Base-by-base conservation (phyloP, 1,140 invertebrate species). In the Hylyphantes graminicola region DNA sequence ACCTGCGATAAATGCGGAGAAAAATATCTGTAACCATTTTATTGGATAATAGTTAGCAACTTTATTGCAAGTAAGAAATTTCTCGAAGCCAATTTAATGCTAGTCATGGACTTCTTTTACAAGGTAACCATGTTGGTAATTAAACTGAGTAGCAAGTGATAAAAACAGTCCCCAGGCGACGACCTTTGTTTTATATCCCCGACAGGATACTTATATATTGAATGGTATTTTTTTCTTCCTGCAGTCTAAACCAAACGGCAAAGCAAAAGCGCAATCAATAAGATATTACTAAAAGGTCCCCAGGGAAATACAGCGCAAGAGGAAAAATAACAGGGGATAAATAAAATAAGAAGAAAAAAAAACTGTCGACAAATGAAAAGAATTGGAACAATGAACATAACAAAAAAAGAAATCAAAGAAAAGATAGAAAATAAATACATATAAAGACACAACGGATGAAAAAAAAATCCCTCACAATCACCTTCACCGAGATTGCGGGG, bases 281-380 rank as follows among this genome's bases (percentile, higher is more conserved):
- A 80, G 77, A 70, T 80, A 80, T 80, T 80, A 80, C 77, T 80
- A 80, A 80, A 80, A 80, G 77, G 68, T 80, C 77, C 77, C 59
- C n/a, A 70, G 77, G 77, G 77, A 80, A 80, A 80, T 80, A 70
- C 64, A 65, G 65, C 77, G 65, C 77, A 70, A 68, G 35, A 35
- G 70, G 77, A 64, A 80, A 53, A 78, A 78, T 67, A 78, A 78
- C 50, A 51, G 48, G 53, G 17, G n/a, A 63, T 63, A 64, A 35
- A 63, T n/a, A 50, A 48, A 55, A 48, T 13, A 75, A 75, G 48
- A 61, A 55, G 15, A 63, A 17, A 53, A 61, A 67, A 78, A 65
- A 78, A 53, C 48, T 48, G 57, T 51, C 76, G 55, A 70, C 77
- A 80, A 80, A 80, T 80, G 77, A 80, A 80, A 80, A 80, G 77